Conservation (phyloP, 1,140 invertebrate genomes). For the Drosophila melanogaster region Release_6_plus_ISO1_MT NC_004354.4:7155001-7155500, state of each 20-base stretch:
- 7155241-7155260: constrained; percentile 23
- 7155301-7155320: constrained; percentile 1
- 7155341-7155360: constrained; percentile 37
- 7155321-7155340: constrained; percentile 40
- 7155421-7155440: constrained; percentile 29
- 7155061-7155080: too few species aligned
- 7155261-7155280: constrained; percentile 44
- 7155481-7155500: neutral
- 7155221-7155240: constrained; percentile 13
- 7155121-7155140: constrained; percentile 7
- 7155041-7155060: too few species aligned
- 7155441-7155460: constrained; percentile 14
- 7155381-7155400: constrained; percentile 40
- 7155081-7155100: too few species aligned
- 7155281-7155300: constrained; percentile 14
- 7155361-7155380: constrained; percentile 56
- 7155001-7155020: too few species aligned
- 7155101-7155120: neutral
- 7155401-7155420: constrained; percentile 76
- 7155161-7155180: constrained; percentile 1
- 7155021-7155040: too few species aligned
- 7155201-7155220: constrained; percentile 5
- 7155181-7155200: constrained; percentile 31
- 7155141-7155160: constrained; percentile 20
- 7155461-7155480: neutral